Evolutionary conservation across 37 sponge, comb jelly and placozoan species (phyloP), one percentile per base, ranked within the genome.

Genomic region (Aphrocallistes beatrix): DNA sequence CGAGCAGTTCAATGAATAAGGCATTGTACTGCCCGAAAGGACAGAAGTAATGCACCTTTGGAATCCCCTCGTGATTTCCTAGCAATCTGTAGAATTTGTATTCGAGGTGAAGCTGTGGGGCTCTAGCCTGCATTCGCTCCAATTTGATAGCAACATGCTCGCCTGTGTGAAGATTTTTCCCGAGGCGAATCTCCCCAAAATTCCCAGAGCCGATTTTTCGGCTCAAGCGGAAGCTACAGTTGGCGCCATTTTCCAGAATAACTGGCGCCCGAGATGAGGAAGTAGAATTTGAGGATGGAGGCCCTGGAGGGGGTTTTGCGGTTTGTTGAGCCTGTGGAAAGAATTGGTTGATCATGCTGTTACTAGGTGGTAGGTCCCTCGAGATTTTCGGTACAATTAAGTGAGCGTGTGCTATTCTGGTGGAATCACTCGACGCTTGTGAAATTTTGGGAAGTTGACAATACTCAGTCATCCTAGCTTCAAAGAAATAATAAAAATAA

Each of bases 1-100:
- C 99, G 1, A 99, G 89, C 8, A 99, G 89, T 85, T 99, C 99
- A 83, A 99, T 81, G 10, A 99, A 96, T 92, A 99, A 92, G 36
- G 99, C 99, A 89, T 99, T 99, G 93, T 96, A 96, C 85, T 99
- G 96, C 21, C 99, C 99, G 88, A 96, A 96, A 6, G 99, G 99
- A 17, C 96, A 96, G 89, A 96, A 99, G 85, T 99, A 99, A 37
- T 93, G 93, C 16, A 99, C 99, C 86, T 96, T 93, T 81, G 99
- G 96, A 6, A 99, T 84, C 17, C 99, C 99, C 51, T 86, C 75
- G 88, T 88, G 86, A 85, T 94, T 89, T 36, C 94, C 94, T 82
- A 99, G 87, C 90, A 93, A 86, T 87, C 93, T 92, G 83, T 99
- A 99, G 83, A 96, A 99, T 85, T 94, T 88, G 84, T 99, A 99